Conservation (phyloP, 2,888 invertebrate species). For the Andricus quercusramuli region DNA sequence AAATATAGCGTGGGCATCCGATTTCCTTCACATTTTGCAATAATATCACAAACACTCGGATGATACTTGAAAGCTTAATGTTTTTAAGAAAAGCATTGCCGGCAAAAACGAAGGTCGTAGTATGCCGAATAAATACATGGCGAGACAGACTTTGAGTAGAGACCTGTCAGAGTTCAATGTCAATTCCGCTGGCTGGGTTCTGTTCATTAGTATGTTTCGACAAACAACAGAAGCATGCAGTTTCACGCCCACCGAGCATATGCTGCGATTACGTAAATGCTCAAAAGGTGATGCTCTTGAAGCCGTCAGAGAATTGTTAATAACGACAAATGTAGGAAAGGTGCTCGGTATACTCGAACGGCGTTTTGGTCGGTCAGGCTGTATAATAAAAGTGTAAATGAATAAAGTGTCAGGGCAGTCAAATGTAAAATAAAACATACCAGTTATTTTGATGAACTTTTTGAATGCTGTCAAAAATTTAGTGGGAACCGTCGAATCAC, state of each 20-base stretch:
- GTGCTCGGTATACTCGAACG: neutral
- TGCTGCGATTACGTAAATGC: neutral
- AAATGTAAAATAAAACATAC: neutral
- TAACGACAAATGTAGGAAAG: neutral
- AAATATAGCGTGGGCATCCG: too few species aligned
- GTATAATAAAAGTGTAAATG: neutral
- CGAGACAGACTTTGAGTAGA: neutral
- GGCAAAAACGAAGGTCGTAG: too few species aligned
- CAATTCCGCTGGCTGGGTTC: neutral
- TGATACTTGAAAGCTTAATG: too few species aligned
- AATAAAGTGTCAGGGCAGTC: neutral
- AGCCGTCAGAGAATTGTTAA: constrained; percentile 5
- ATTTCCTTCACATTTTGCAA: too few species aligned
- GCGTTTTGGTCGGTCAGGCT: constrained; percentile 3
- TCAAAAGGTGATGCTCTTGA: neutral
- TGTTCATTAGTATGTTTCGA: neutral
- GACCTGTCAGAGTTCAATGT: neutral
- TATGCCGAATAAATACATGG: too few species aligned
- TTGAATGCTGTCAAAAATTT: neutral
- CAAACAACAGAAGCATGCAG: neutral
- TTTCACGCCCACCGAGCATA: neutral
- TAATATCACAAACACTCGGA: too few species aligned
- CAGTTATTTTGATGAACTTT: neutral
- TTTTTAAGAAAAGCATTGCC: too few species aligned
- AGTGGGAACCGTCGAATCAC: neutral